Conservation (phyloP, 2,113 vertebrate species). For the Tupaia tana region DNA sequence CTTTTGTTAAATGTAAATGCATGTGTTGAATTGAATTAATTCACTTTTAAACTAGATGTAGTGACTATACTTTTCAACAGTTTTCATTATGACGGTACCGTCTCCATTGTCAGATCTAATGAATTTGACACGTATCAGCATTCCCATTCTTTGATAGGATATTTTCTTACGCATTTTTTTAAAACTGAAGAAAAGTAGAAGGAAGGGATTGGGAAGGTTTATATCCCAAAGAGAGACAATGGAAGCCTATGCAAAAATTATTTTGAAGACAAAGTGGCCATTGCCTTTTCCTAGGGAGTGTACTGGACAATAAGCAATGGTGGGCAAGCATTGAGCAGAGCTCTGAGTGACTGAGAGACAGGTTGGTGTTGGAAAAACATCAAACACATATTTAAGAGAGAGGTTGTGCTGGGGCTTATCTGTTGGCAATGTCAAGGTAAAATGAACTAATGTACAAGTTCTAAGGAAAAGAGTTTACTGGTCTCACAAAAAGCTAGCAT, state of each 20-base stretch:
- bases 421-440: not conserved
- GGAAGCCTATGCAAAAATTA: not conserved
- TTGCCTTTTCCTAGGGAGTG: not conserved
- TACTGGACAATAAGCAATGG: no score
- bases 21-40: not conserved
- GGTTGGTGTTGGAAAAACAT: not conserved
- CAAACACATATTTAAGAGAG: not conserved
- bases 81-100: not conserved
- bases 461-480: no score
- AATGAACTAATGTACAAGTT: no score
- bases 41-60: not conserved
- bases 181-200: not conserved
- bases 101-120: not conserved
- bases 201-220: not conserved
- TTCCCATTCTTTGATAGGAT: not conserved
- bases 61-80: not conserved
- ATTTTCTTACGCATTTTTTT: not conserved
- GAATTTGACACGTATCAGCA: not conserved
- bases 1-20: slow-evolving; percentile 28
- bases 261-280: not conserved
- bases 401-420: not conserved
- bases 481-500: no score
- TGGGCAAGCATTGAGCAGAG: not conserved
- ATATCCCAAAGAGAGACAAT: slow-evolving; percentile 19
- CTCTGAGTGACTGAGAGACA: not conserved